Conservation (phyloP, 2,888 invertebrate species). For the Odontothrips loti region DNA sequence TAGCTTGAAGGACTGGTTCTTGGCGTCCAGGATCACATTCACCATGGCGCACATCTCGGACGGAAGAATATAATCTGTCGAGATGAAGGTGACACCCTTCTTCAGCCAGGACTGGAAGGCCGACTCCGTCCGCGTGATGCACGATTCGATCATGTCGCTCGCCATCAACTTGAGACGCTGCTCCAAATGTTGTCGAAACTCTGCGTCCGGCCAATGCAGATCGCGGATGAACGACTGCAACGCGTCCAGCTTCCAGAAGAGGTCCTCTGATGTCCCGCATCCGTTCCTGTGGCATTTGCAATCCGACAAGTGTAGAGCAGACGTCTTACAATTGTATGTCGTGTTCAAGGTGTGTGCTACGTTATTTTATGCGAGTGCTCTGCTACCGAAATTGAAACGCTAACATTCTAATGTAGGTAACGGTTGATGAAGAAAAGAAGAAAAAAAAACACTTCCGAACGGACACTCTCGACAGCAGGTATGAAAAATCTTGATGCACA, state of each 20-base stretch:
- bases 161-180: conserved; percentile 97
- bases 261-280: conserved; percentile 95
- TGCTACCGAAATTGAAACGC: no score
- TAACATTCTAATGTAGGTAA: no score
- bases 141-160: conserved; percentile 98
- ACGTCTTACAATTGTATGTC: no score
- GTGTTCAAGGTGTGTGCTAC: no score
- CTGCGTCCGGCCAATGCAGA: conserved; percentile 97
- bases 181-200: conserved; percentile 93
- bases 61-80: conserved; percentile 95
- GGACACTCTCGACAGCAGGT: no score
- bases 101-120: conserved; percentile 91
- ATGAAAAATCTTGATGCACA: no score
- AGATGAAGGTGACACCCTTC: conserved; percentile 87
- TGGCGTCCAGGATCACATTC: conserved; percentile 95
- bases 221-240: conserved; percentile 96
- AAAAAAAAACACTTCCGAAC: no score
- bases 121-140: conserved; percentile 81
- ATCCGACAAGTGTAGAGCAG: no score
- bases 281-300: conserved; percentile 64
- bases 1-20: conserved; percentile 92
- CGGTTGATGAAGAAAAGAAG: no score
- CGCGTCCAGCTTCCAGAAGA: conserved; percentile 98
- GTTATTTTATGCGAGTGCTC: no score
- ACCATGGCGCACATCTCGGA: conserved; percentile 99